Evolutionary conservation across 2,113 vertebrate genomes (phyloP).

Genomic region (Phylloscopus trochilus): DNA sequence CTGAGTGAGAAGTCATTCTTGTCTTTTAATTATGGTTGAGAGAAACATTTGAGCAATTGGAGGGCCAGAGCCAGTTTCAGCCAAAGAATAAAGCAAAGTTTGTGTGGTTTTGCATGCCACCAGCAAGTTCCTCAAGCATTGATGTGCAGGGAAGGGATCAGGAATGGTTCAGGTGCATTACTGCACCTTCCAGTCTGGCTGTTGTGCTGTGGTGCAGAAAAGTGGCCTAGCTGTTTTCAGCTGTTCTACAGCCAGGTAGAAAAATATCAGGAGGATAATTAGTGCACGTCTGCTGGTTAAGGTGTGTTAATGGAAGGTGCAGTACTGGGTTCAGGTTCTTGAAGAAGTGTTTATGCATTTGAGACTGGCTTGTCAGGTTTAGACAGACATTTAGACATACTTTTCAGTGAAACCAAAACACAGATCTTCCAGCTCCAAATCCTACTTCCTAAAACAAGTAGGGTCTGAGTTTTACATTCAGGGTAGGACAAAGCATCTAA

Average conservation of each 20-base stretch:
- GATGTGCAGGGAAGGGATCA: neutral
- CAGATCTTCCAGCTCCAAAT: neutral
- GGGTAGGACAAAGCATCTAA: neutral
- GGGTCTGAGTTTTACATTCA: neutral
- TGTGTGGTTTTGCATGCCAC: accelerated
- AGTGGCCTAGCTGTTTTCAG: neutral
- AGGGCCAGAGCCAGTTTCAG: neutral
- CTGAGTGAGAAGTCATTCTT: neutral
- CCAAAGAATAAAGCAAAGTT: neutral
- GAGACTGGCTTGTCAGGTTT: neutral
- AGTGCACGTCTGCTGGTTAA: neutral
- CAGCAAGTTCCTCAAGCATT: neutral
- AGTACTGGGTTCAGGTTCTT: neutral
- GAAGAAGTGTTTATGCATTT: accelerated
- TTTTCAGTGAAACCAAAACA: neutral
- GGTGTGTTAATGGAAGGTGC: neutral
- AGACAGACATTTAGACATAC: neutral
- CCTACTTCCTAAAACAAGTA: neutral
- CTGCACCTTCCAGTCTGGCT: neutral
- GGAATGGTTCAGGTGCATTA: neutral
- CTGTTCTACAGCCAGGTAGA: neutral
- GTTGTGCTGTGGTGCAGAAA: neutral
- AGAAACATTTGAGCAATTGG: neutral
- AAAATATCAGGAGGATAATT: neutral
- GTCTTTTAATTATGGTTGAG: neutral